phyloP scores from a whole-genome alignment of 2,888 invertebrate species.

The Pollenia labialis region DNA sequence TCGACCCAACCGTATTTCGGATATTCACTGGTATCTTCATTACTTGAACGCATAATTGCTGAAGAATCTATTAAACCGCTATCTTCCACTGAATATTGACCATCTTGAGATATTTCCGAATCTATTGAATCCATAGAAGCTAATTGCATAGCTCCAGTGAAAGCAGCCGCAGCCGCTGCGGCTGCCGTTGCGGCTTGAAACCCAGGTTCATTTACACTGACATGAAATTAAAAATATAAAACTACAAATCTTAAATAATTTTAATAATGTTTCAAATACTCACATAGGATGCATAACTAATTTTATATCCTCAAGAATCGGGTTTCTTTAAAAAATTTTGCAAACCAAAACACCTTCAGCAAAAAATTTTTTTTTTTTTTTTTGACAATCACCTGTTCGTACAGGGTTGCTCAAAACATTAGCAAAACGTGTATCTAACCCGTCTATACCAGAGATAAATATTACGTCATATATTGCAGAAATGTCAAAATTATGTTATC shows the following conservation, averaged over 20 bases:
- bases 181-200: constrained; percentile 81
- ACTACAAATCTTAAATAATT: background rate
- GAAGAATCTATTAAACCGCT: constrained; percentile 77
- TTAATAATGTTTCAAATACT: background rate
- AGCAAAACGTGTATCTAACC: background rate
- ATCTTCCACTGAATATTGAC: constrained; percentile 78
- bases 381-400: constrained; percentile 21
- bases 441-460: background rate
- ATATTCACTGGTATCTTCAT: constrained; percentile 80
- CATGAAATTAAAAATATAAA: constrained; percentile 28
- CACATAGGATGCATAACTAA: constrained; percentile 61
- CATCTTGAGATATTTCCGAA: constrained; percentile 70
- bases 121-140: constrained; percentile 67
- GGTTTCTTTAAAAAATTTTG: background rate
- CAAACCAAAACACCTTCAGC: background rate
- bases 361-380: background rate
- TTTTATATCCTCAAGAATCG: background rate
- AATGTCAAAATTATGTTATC: background rate
- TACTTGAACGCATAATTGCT: constrained; percentile 76
- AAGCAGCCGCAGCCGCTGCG: constrained; percentile 79
- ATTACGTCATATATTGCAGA: background rate
- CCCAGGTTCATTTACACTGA: constrained; percentile 77
- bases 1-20: constrained; percentile 83
- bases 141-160: constrained; percentile 74
- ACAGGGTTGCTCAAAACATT: constrained; percentile 26